These are phyloP conservation scores for Meriones unguiculatus DNA, from an alignment of 2,113 vertebrate species.

Conservation along the genomic window DNA sequence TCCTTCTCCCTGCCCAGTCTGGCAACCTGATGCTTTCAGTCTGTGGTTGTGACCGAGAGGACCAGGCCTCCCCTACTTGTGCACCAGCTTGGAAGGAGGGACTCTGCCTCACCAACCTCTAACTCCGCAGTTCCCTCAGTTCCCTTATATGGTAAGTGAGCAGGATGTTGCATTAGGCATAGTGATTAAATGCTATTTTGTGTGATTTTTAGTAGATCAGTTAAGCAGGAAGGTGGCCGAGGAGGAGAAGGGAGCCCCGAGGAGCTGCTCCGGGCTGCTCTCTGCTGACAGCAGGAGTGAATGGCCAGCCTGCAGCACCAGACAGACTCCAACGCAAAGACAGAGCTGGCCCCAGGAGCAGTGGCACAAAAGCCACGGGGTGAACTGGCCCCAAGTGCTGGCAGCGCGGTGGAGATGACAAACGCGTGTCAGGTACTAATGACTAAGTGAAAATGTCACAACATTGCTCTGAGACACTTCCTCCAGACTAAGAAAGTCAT, in stretches of 20 bases:
- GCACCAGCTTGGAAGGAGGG: neutral
- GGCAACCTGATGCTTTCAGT: neutral
- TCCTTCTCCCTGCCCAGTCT: neutral
- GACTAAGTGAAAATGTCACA: neutral
- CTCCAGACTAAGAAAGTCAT: neutral
- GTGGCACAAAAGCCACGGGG: neutral
- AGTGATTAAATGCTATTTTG: neutral
- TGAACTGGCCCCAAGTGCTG: neutral
- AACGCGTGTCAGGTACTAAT: no score
- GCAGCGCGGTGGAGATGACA: neutral
- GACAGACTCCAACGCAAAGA: rapidly evolving
- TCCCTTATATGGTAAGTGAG: neutral
- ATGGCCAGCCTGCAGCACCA: neutral
- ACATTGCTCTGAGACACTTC: neutral
- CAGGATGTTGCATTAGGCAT: neutral
- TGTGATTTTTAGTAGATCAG: neutral
- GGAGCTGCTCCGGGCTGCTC: neutral
- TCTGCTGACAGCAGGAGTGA: neutral
- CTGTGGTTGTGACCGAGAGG: neutral
- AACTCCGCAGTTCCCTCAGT: neutral
- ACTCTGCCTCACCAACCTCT: neutral
- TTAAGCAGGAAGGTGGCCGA: neutral
- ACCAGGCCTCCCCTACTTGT: neutral
- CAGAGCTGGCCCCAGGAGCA: rapidly evolving
- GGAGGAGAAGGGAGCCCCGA: neutral